Base-by-base conservation (phyloP, 2,797 vertebrate species). In the Sciurus carolinensis region DNA sequence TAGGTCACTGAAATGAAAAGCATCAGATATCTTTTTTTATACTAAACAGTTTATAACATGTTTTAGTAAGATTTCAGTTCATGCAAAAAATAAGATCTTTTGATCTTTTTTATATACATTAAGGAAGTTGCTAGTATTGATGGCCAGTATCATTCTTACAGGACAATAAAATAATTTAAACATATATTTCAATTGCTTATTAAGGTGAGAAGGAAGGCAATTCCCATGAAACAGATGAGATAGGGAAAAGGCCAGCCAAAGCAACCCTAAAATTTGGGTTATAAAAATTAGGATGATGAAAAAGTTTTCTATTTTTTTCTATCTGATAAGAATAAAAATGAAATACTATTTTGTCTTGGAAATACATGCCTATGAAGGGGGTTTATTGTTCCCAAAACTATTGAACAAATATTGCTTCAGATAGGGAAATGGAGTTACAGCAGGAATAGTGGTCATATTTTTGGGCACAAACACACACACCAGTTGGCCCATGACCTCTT, bases 321-420 rank as follows among this genome's bases (percentile, higher is more conserved):
- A 11, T 76, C 97, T 96, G 62, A 62, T 92, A 44, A 73, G 88
- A 95, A 97, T 96, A 92, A 96, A 97, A 97, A 87, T 92, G 76
- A 96, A 98, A 93, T 91, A 81, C 44, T 97, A 57, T 90, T 97
- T 98, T 77, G 97, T 81, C 91, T 97, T 96, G 87, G 90, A 98
- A 95, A 97, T 93, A 92, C 92, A 96, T 95, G 90, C 26, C 92
- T 97, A 52, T 87, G 64, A 96, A 95, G 1, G 89, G 66, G 77
- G 89, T 97, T 98, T 98, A 90, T 98, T 97, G 97, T 85, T 97
- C 80, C 66, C 96, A 88, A 90, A 97, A 87, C 24, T 81, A 96
- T 75, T 71, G 87, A 97, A 97, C 59, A 62, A 59, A 59, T 82
- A 3, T 10, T 17, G 44, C 69, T 91, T 82, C 82, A n/a, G 1